Evolutionary conservation across 2,797 vertebrate genomes (phyloP).

Genomic region (Tapera naevia): DNA sequence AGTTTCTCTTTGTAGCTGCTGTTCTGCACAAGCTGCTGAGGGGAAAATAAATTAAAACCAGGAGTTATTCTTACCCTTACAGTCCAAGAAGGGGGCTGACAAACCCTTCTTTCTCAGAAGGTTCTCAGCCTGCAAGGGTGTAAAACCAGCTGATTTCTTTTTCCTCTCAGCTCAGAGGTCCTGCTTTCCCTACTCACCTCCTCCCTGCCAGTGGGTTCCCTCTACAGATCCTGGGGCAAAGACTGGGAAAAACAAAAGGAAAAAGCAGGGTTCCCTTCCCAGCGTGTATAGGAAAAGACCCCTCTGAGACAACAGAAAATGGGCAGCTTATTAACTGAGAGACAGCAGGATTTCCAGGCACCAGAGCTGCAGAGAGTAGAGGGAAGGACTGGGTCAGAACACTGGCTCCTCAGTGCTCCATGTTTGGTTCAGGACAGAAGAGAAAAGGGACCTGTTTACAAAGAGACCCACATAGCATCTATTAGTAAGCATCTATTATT

Average conservation of each 20-base stretch:
- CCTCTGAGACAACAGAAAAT: neutral
- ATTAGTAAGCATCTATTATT: constrained; percentile 26
- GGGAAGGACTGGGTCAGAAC: neutral
- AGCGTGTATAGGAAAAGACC: neutral
- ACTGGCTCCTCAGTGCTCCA: neutral
- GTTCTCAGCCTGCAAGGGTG: neutral
- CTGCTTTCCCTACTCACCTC: neutral
- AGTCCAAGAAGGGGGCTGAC: neutral
- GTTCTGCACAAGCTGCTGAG: neutral
- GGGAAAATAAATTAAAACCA: constrained; percentile 7
- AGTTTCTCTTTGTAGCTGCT: neutral
- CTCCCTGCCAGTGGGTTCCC: neutral
- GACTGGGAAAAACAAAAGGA: neutral
- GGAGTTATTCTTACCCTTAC: neutral
- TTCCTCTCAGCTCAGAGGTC: neutral
- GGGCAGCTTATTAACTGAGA: neutral
- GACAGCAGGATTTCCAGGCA: neutral
- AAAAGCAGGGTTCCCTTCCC: neutral
- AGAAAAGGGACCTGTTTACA: neutral
- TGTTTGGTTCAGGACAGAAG: neutral
- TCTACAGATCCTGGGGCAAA: neutral
- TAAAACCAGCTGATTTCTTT: neutral
- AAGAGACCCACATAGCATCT: neutral
- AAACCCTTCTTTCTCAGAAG: neutral
- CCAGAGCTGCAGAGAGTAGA: neutral